These are phyloP conservation scores for Holothuria glaberrima DNA, from an alignment of 35 echinoderm and acorn worm species.

Conservation along the genomic window DNA sequence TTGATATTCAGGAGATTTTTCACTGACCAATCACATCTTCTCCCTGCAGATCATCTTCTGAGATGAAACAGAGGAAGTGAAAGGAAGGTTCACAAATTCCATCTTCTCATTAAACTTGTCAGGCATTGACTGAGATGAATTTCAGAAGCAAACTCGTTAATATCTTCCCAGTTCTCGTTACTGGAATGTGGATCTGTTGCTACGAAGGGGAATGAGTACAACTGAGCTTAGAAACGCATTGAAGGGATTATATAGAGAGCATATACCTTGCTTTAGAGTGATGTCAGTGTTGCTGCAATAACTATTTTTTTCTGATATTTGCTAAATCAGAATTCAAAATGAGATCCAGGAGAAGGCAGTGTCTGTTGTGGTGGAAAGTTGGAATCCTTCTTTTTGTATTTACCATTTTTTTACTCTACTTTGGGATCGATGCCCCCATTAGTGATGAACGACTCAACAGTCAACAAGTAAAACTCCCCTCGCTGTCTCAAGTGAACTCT, in stretches of 20 bases:
- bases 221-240: background rate
- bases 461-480: background rate
- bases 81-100: no score
- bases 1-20: no score
- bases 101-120: conserved; percentile 38
- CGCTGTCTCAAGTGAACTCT: background rate
- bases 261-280: background rate
- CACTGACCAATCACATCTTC: no score
- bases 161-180: background rate
- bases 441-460: background rate
- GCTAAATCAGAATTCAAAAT: conserved; percentile 1
- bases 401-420: background rate
- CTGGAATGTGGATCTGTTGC: background rate
- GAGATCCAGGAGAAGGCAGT: conserved; percentile 22
- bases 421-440: background rate
- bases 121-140: conserved; percentile 30
- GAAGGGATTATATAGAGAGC: background rate
- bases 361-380: conserved; percentile 38
- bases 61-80: no score
- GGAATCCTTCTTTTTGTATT: conserved; percentile 28
- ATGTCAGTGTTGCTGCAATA: background rate
- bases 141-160: conserved; percentile 40
- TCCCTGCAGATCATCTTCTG: no score
- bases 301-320: background rate
- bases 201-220: conserved; percentile 11